Conservation (phyloP, 2,888 invertebrate genomes). For the Microctonus hyperodae region DNA sequence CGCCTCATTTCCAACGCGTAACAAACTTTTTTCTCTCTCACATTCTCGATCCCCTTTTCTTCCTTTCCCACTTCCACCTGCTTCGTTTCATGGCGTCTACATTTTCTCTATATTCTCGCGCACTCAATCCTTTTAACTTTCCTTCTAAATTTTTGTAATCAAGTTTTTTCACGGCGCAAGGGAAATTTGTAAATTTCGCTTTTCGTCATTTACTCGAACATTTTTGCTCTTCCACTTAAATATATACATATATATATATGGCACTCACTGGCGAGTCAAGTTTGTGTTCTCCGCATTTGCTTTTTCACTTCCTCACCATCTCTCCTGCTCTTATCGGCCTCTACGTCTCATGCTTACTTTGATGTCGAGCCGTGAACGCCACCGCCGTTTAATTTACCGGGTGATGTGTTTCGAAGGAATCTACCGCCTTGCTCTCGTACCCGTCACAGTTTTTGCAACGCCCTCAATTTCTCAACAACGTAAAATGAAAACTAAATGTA, state of each 20-base stretch:
- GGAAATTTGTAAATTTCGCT: conserved; percentile 53
- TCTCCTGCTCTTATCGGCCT: conserved; percentile 13
- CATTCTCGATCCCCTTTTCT: not conserved
- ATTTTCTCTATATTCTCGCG: conserved; percentile 1
- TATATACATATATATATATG: conserved; percentile 5
- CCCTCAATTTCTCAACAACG: conserved; percentile 18
- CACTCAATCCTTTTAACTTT: conserved; percentile 53
- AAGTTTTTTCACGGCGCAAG: conserved; percentile 53
- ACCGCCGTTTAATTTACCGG: conserved; percentile 58
- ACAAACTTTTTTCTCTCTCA: conserved; percentile 47
- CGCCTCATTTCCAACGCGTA: conserved; percentile 58
- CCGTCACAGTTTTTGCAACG: conserved; percentile 34
- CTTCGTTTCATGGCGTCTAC: conserved; percentile 2
- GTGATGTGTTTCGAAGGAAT: conserved; percentile 56
- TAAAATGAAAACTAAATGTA: not conserved
- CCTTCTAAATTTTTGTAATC: conserved; percentile 59
- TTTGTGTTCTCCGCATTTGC: conserved; percentile 33
- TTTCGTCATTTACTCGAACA: conserved; percentile 31
- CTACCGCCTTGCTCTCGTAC: conserved; percentile 44
- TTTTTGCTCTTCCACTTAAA: conserved; percentile 5
- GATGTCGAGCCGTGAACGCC: conserved; percentile 56
- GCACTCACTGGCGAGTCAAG: conserved; percentile 25
- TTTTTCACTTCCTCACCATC: conserved; percentile 33
- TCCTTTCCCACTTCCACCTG: conserved; percentile 12
- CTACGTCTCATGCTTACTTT: conserved; percentile 47